Base-by-base conservation (phyloP, 2,113 vertebrate species). In the Melospiza melodia region DNA sequence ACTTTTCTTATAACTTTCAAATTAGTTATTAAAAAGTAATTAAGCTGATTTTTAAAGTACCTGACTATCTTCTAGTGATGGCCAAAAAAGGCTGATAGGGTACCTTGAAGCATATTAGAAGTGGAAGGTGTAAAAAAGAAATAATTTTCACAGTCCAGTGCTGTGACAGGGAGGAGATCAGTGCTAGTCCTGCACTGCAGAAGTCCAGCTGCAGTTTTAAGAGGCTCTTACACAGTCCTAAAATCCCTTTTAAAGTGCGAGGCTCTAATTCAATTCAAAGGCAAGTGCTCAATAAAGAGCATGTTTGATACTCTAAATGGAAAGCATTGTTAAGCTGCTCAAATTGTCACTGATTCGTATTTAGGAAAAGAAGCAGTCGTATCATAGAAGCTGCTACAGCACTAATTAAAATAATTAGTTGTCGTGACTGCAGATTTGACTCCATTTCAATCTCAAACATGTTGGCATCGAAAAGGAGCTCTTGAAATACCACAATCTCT, bases 331-430 rank as follows among this genome's bases (percentile, higher is more conserved):
- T 96, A 87, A 96, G 84, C 71, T 93, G 71, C 58, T 95, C 75
- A 68, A 61, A 69, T 89, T 91, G 92, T 88, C 77, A 67, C 54
- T 85, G 87, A 62, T 91, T 93, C 80, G 80, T 93, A 55, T 55
- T 93, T 81, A 94, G 58, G 33, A 87, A 76, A 90, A 83, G 37
- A 95, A 87, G 25, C 79, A 77, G 63, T 68, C 19, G 0, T 35
- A 76, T 69, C 44, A 51, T 5, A 59, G 86, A 77, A 84, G 58
- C 89, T 94, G 93, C 90, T 93, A 31, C 85, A 74, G 96, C 20
- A 4, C 86, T 94, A 95, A 97, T 97, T 87, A 96, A 97, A 97
- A 89, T 95, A 96, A 97, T 93, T 92, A 83, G 80, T 88, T 94
- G 79, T 91, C 83, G 2, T 94, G 92, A 82, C 92, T 93, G 63